Evolutionary conservation across 2,797 vertebrate genomes (phyloP).

Genomic region (Cuculus canorus): DNA sequence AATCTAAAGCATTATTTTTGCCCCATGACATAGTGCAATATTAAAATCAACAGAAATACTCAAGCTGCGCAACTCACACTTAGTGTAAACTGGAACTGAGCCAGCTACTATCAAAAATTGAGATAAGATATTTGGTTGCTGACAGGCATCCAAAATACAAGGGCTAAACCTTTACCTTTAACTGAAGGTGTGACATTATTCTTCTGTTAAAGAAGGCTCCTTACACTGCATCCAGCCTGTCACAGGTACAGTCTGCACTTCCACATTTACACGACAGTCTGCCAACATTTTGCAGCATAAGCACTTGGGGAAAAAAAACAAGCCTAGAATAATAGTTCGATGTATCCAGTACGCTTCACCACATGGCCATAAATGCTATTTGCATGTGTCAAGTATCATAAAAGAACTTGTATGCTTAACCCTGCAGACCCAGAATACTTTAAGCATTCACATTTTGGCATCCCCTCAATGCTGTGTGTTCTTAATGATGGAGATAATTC

Average conservation of each 20-base stretch:
- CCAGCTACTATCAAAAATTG: background rate
- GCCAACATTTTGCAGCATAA: background rate
- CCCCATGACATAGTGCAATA: background rate
- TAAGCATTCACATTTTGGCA: background rate
- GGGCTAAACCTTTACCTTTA: background rate
- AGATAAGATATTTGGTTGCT: background rate
- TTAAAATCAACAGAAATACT: background rate
- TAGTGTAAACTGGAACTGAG: background rate
- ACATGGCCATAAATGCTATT: conserved; percentile 13
- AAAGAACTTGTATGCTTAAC: background rate
- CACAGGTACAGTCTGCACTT: background rate
- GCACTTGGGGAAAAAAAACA: background rate
- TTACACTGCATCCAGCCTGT: background rate
- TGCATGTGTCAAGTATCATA: background rate
- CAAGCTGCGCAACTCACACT: background rate
- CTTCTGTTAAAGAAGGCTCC: background rate
- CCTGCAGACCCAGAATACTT: background rate
- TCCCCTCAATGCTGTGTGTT: rapidly evolving
- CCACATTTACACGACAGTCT: background rate
- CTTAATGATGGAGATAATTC: background rate
- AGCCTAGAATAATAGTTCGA: background rate
- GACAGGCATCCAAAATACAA: background rate
- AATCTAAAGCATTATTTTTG: background rate
- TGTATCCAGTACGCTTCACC: conserved; percentile 11
- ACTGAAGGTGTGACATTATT: background rate